These are phyloP conservation scores for Lacanobia oleracea DNA, from an alignment of 2,888 invertebrate species.

Conservation along the genomic window DNA sequence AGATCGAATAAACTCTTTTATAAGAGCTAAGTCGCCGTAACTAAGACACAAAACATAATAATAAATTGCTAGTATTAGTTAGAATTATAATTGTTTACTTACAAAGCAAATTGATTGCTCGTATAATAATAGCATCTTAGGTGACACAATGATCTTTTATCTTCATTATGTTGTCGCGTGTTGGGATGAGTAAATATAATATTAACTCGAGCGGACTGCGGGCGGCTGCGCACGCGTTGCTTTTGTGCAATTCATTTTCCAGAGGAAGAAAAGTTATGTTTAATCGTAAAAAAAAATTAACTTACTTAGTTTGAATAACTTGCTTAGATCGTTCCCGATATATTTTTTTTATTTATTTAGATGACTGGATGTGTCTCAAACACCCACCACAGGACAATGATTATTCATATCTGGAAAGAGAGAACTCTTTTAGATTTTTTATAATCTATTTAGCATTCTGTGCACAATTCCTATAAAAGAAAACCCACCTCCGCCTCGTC, in stretches of 20 bases:
- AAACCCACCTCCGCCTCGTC: too few relatives aligned
- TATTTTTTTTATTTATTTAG: not conserved
- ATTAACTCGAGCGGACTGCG: slow-evolving; percentile 23
- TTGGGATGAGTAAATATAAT: slow-evolving; percentile 45
- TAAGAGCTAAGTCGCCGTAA: not conserved
- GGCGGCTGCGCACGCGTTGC: slow-evolving; percentile 24
- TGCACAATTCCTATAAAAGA: not conserved
- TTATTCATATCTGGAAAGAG: not conserved
- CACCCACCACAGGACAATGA: not conserved
- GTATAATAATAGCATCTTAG: slow-evolving; percentile 54
- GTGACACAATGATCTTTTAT: slow-evolving; percentile 58
- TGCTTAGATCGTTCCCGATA: not conserved
- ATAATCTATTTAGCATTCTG: not conserved
- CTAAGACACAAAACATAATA: slow-evolving; percentile 2
- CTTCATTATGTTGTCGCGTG: slow-evolving; percentile 50
- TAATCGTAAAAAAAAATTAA: not conserved
- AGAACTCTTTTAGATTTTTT: not conserved
- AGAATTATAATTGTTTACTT: slow-evolving; percentile 35
- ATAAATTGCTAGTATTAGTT: slow-evolving; percentile 21
- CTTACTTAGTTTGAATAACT: too few relatives aligned
- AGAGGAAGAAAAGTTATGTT: slow-evolving; percentile 6
- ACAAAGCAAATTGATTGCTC: slow-evolving; percentile 43
- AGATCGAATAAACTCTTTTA: not conserved
- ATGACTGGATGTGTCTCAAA: not conserved
- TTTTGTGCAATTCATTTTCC: slow-evolving; percentile 6